phyloP scores from a whole-genome alignment of 2,113 vertebrate genomes.

The Nesogale talazaci region DNA sequence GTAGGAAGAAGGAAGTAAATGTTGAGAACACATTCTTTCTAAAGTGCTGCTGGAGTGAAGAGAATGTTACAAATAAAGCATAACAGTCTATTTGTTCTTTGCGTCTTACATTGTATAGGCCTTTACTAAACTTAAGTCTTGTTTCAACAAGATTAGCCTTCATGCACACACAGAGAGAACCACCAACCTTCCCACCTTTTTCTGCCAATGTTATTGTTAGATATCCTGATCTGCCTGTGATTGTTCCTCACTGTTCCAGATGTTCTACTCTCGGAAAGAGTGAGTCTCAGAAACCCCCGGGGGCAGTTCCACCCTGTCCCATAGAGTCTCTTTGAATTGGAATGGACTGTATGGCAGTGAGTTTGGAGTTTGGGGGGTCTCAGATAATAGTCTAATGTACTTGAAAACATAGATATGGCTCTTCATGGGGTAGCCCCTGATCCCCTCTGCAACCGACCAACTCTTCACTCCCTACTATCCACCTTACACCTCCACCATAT shows the following conservation, averaged over 20 bases:
- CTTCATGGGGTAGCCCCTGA: too few relatives aligned
- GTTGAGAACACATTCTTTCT: neutral
- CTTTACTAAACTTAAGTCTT: neutral
- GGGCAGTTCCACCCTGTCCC: too few relatives aligned
- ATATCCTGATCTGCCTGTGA: neutral
- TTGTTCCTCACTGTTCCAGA: neutral
- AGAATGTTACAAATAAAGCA: neutral
- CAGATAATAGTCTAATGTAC: neutral
- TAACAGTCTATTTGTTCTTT: neutral
- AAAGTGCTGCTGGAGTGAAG: neutral
- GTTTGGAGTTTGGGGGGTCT: too few relatives aligned
- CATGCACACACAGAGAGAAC: neutral
- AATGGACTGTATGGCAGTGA: too few relatives aligned
- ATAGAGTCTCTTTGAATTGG: too few relatives aligned
- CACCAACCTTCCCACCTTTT: neutral
- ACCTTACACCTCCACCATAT: accelerated
- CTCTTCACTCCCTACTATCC: neutral
- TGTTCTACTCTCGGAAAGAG: too few relatives aligned
- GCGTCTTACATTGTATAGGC: neutral
- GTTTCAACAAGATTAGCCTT: neutral
- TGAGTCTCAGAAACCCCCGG: too few relatives aligned
- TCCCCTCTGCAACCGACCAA: neutral
- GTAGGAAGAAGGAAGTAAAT: neutral
- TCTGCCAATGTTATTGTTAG: neutral
- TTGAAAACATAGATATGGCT: neutral